These are phyloP conservation scores for Opisthograptis luteolata DNA, from an alignment of 2,888 invertebrate genomes.

Conservation along the genomic window DNA sequence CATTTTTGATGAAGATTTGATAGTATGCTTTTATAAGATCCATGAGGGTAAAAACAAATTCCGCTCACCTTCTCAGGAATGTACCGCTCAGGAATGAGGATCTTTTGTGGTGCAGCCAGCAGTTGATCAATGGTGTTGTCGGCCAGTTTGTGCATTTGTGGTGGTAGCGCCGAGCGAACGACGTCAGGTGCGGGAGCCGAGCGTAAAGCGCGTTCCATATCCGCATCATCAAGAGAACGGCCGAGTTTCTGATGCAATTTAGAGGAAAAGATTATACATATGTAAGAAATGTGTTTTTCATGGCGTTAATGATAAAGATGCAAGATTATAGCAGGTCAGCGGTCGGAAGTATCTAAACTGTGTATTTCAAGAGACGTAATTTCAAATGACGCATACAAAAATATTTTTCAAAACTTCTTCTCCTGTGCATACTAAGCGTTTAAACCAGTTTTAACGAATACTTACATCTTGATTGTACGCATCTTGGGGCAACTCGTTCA, in stretches of 20 bases:
- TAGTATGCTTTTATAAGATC: not conserved
- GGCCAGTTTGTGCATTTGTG: constrained; percentile 83
- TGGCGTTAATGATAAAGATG: no score
- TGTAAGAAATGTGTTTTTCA: not conserved
- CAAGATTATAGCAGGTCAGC: no score
- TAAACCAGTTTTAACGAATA: no score
- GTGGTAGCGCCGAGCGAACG: constrained; percentile 90
- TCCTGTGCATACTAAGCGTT: no score
- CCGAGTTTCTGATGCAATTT: constrained; percentile 66
- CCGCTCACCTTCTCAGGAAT: constrained; percentile 91
- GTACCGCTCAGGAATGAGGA: constrained; percentile 95
- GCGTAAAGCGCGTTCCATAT: constrained; percentile 93
- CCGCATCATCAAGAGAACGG: constrained; percentile 92
- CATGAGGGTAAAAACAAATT: not conserved
- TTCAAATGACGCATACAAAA: no score
- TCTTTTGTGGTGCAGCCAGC: constrained; percentile 94
- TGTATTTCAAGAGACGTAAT: no score
- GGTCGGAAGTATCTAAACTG: no score
- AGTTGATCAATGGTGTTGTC: constrained; percentile 94
- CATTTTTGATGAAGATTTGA: not conserved
- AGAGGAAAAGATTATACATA: not conserved
- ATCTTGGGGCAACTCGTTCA: constrained; percentile 83
- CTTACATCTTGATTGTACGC: constrained; percentile 76
- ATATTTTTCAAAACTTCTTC: no score
- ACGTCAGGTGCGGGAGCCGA: constrained; percentile 91